phyloP scores from a whole-genome alignment of 2,888 invertebrate genomes.

The Listrodromus nycthemerus region DNA sequence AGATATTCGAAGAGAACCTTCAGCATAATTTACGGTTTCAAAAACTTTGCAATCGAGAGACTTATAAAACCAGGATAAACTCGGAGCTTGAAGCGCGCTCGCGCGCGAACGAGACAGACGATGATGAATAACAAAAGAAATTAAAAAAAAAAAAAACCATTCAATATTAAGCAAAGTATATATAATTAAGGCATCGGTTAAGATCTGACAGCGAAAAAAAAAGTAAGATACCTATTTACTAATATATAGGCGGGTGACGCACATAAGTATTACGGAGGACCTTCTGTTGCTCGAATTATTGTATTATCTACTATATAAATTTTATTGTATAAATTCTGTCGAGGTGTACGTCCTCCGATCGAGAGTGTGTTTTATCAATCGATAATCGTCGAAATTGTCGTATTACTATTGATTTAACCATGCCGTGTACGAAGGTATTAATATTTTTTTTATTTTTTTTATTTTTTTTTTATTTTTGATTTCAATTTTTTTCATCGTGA shows the following conservation, averaged over 20 bases:
- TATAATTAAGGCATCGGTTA: slow-evolving; percentile 77
- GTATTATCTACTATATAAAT: slow-evolving; percentile 81
- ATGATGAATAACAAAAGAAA: slow-evolving; percentile 60
- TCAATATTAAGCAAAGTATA: slow-evolving; percentile 71
- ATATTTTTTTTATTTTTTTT: not conserved
- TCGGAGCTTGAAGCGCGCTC: slow-evolving; percentile 54
- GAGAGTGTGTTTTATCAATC: slow-evolving; percentile 69
- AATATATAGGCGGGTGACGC: slow-evolving; percentile 69
- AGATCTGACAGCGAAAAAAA: slow-evolving; percentile 77
- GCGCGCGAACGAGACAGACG: slow-evolving; percentile 64
- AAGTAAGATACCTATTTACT: slow-evolving; percentile 68
- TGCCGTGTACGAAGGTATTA: slow-evolving; percentile 1
- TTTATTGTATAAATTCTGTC: slow-evolving; percentile 82
- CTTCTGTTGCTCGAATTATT: slow-evolving; percentile 81
- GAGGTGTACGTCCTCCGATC: slow-evolving; percentile 77
- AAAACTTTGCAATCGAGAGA: slow-evolving; percentile 24
- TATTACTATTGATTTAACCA: slow-evolving; percentile 37
- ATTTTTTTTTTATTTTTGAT: not conserved
- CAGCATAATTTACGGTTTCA: slow-evolving; percentile 47
- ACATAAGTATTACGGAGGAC: slow-evolving; percentile 73
- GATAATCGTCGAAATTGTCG: slow-evolving; percentile 16
- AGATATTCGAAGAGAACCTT: slow-evolving; percentile 34
- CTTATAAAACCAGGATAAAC: slow-evolving; percentile 33
- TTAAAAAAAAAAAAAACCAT: slow-evolving; percentile 57
- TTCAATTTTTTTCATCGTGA: slow-evolving; percentile 31